These are phyloP conservation scores for Dorcus hopei DNA, from an alignment of 2,888 invertebrate species.

Conservation along the genomic window DNA sequence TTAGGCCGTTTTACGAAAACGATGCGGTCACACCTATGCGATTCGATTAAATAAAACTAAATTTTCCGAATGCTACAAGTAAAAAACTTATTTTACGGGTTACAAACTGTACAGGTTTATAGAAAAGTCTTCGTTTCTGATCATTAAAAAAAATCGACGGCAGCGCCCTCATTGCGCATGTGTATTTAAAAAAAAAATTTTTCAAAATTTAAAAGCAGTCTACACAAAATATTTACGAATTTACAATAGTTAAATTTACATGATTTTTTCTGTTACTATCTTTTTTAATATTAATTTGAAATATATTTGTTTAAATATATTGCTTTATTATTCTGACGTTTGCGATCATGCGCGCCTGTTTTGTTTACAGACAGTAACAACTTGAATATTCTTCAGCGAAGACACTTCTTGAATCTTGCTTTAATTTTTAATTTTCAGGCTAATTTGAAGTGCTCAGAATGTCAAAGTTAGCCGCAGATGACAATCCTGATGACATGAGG, in stretches of 20 bases:
- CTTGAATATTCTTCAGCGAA: background rate
- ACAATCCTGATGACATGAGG: slow-evolving; percentile 29
- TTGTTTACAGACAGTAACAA: too few relatives aligned
- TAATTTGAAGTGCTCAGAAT: slow-evolving; percentile 11
- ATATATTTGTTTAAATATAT: background rate
- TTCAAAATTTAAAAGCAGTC: slow-evolving; percentile 4
- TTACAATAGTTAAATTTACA: background rate
- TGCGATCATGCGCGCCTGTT: too few relatives aligned
- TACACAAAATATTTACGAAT: background rate
- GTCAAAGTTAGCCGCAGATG: slow-evolving; percentile 25
- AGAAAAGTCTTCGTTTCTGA: slow-evolving; percentile 9
- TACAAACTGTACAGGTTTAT: slow-evolving; percentile 7
- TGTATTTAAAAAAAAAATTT: background rate
- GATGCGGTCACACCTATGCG: too few relatives aligned
- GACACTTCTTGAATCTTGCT: background rate
- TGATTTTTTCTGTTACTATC: background rate
- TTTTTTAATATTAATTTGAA: background rate
- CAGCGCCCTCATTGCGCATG: slow-evolving; percentile 3
- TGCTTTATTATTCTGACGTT: background rate
- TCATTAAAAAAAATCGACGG: background rate
- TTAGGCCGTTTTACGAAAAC: too few relatives aligned
- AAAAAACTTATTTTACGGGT: background rate
- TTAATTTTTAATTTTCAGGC: too few relatives aligned
- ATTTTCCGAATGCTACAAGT: too few relatives aligned
- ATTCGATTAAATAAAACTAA: too few relatives aligned